phyloP scores from a whole-genome alignment of 1,140 invertebrate species.

The Laupala kohalensis region DNA sequence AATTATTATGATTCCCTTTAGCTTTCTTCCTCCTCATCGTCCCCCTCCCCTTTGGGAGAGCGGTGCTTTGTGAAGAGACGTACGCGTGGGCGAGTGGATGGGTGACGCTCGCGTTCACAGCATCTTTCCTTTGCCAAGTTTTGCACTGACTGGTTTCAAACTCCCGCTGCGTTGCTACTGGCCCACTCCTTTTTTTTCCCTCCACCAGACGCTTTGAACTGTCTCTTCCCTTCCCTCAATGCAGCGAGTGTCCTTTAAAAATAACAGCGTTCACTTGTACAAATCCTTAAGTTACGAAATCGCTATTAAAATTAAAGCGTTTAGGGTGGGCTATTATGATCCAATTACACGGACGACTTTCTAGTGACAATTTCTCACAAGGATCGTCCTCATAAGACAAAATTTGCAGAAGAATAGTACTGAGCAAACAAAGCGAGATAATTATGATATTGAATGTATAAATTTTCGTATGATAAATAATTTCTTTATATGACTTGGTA shows the following conservation, averaged over 20 bases:
- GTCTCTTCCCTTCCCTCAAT: neutral
- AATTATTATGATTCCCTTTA: conserved; percentile 7
- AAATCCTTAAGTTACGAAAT: neutral
- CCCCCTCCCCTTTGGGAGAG: neutral
- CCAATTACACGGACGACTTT: neutral
- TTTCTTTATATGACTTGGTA: neutral
- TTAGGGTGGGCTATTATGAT: neutral
- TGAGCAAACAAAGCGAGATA: neutral
- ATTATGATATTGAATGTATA: neutral
- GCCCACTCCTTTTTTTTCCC: neutral
- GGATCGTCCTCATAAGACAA: neutral
- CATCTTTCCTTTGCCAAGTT: neutral
- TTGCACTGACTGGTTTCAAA: neutral
- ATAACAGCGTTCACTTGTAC: neutral
- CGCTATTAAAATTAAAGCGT: neutral
- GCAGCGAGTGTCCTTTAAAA: neutral
- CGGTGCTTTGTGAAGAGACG: neutral
- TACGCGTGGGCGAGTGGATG: neutral
- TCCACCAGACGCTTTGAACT: neutral
- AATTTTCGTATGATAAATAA: neutral
- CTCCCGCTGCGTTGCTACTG: neutral
- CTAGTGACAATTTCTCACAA: neutral
- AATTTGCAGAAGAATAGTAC: neutral
- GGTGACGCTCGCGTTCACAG: neutral
- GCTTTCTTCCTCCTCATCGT: neutral